A percentile compares a stretch with the other conserved stretches of the same genome.
These are phyloP conservation scores for Caenorhabditis sp. DNA, from an alignment of 2,888 invertebrate genomes.

Conservation along the genomic window DNA sequence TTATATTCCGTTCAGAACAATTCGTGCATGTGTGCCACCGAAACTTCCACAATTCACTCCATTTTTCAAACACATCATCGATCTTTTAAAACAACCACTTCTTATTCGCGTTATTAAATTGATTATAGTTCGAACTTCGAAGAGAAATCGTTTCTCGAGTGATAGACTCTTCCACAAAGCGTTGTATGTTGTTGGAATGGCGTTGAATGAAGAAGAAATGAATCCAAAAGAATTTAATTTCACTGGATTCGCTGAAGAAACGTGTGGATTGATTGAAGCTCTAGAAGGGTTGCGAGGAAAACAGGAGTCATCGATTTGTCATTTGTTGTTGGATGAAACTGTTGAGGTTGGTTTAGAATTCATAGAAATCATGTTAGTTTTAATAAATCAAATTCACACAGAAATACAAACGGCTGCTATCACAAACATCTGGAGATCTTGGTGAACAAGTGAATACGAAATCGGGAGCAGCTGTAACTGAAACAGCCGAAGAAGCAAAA, in stretches of 20 bases:
- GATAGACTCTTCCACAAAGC: slow-evolving; percentile 64
- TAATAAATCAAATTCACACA: slow-evolving; percentile 9
- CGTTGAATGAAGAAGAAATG: slow-evolving; percentile 59
- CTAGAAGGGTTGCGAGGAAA: slow-evolving; percentile 49
- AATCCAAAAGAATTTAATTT: slow-evolving; percentile 50
- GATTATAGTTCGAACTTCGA: slow-evolving; percentile 56
- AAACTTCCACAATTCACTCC: slow-evolving; percentile 52
- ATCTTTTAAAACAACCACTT: slow-evolving; percentile 42
- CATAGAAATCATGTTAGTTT: not conserved
- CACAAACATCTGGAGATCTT: not conserved
- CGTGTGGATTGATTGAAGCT: slow-evolving; percentile 23
- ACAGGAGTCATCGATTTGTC: slow-evolving; percentile 43
- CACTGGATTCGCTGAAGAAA: slow-evolving; percentile 44
- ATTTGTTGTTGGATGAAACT: slow-evolving; percentile 48
- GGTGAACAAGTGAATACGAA: slow-evolving; percentile 18
- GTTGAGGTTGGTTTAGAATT: slow-evolving; percentile 32
- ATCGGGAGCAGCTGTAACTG: slow-evolving; percentile 1
- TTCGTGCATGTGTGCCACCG: slow-evolving; percentile 66
- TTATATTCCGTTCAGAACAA: slow-evolving; percentile 13
- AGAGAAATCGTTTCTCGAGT: slow-evolving; percentile 59
- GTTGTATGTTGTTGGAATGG: slow-evolving; percentile 63
- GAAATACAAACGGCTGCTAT: slow-evolving; percentile 47
- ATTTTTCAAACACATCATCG: slow-evolving; percentile 48
- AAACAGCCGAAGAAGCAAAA: slow-evolving; percentile 35
- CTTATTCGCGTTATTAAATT: slow-evolving; percentile 51